Conservation (phyloP, 2,888 invertebrate species). For the Odiellus spinosus region DNA sequence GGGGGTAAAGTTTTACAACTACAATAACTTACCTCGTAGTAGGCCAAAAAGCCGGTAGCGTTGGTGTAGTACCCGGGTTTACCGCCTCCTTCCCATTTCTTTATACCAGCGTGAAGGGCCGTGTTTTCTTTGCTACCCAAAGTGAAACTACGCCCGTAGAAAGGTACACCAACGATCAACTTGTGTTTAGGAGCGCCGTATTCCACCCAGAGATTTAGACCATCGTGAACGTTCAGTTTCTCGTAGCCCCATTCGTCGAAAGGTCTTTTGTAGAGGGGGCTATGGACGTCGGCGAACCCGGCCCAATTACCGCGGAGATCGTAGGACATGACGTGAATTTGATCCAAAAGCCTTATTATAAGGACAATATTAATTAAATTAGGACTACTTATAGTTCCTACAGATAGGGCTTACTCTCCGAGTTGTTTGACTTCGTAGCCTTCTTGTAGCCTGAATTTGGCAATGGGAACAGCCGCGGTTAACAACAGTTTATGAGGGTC, state of each 20-base stretch:
- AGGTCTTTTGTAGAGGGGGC: slow-evolving; percentile 65
- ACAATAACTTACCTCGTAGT: slow-evolving; percentile 41
- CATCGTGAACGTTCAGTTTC: slow-evolving; percentile 80
- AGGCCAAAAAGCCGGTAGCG: slow-evolving; percentile 73
- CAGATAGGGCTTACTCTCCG: slow-evolving; percentile 56
- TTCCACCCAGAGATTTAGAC: slow-evolving; percentile 69
- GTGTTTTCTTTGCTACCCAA: slow-evolving; percentile 64
- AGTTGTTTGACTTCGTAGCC: slow-evolving; percentile 80
- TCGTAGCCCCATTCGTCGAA: slow-evolving; percentile 73
- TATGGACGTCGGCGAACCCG: slow-evolving; percentile 76
- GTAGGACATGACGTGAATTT: slow-evolving; percentile 20
- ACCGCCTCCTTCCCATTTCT: slow-evolving; percentile 69
- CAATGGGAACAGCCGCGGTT: slow-evolving; percentile 75
- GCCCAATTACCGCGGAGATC: slow-evolving; percentile 45
- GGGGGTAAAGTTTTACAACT: neutral
- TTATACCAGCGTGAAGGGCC: slow-evolving; percentile 66
- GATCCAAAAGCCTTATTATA: slow-evolving; percentile 15
- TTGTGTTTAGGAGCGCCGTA: slow-evolving; percentile 75
- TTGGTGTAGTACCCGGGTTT: slow-evolving; percentile 68
- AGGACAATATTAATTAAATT: neutral
- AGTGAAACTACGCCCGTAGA: slow-evolving; percentile 73
- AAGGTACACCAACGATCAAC: slow-evolving; percentile 71
- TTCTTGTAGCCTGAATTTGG: slow-evolving; percentile 68
- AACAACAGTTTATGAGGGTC: slow-evolving; percentile 64
- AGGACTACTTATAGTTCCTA: too few species aligned